A percentile compares a stretch with the other conserved stretches of the same genome.
Conservation (phyloP, 1,140 invertebrate species). For the Hylaeus volcanicus region DNA sequence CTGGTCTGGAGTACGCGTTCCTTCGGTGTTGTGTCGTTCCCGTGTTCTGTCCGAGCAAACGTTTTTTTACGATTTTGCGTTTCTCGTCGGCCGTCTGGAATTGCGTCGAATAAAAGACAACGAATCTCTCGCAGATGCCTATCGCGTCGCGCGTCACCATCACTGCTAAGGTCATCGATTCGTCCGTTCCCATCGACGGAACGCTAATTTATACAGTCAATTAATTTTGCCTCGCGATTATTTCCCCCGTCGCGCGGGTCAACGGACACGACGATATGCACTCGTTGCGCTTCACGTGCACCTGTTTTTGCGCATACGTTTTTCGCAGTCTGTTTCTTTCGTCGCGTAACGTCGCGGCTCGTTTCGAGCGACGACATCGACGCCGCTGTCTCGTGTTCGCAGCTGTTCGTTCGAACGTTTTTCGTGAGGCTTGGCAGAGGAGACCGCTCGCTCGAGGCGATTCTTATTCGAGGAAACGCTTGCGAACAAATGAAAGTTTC, state of each 20-base stretch:
- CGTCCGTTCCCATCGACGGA: neutral
- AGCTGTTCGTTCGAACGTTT: neutral
- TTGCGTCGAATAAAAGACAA: constrained; percentile 32
- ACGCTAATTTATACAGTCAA: constrained; percentile 2
- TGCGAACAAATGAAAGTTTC: constrained; percentile 35
- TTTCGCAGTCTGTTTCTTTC: too few species aligned
- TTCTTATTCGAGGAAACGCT: too few species aligned
- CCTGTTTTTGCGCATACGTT: constrained; percentile 12
- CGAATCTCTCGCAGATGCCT: constrained; percentile 29
- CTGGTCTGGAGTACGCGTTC: too few species aligned
- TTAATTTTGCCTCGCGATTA: constrained; percentile 16
- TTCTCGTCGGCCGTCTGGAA: constrained; percentile 23
- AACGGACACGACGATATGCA: neutral
- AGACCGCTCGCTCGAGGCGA: neutral
- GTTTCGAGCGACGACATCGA: neutral
- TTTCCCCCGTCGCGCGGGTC: neutral
- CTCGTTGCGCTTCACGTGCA: neutral
- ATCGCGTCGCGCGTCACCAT: too few species aligned
- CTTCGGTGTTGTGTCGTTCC: too few species aligned
- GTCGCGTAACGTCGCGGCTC: too few species aligned
- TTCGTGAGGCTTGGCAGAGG: neutral
- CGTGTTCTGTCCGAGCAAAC: too few species aligned
- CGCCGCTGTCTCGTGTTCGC: neutral
- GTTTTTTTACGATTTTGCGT: constrained; percentile 5
- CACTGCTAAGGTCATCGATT: neutral